These are phyloP conservation scores for Podarcis siculus DNA, from an alignment of 2,797 vertebrate genomes.

Conservation along the genomic window DNA sequence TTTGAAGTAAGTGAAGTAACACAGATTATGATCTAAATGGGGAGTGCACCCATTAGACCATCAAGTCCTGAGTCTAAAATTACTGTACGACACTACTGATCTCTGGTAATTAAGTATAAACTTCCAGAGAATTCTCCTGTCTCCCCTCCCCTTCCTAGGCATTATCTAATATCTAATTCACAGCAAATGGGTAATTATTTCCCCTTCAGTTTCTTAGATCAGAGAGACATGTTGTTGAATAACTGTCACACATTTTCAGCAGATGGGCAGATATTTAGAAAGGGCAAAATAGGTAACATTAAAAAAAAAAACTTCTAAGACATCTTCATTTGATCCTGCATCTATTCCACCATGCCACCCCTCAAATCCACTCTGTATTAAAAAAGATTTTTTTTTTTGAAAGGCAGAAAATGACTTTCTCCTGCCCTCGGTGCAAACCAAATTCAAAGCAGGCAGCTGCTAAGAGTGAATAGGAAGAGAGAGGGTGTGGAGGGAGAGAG, in stretches of 20 bases:
- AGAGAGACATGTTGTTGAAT: slow-evolving; percentile 48
- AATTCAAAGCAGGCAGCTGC: slow-evolving; percentile 68
- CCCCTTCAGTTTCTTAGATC: slow-evolving; percentile 32
- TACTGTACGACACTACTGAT: background rate
- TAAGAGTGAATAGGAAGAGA: slow-evolving; percentile 54
- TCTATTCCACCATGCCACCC: background rate
- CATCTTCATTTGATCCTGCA: slow-evolving; percentile 35
- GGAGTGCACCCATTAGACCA: background rate
- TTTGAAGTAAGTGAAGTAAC: background rate
- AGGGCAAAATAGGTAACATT: slow-evolving; percentile 25
- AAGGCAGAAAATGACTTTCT: slow-evolving; percentile 58
- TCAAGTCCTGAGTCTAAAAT: background rate
- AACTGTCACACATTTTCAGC: slow-evolving; percentile 28
- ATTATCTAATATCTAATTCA: background rate
- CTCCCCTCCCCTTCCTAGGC: background rate
- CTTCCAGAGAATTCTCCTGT: background rate
- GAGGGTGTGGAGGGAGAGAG: background rate
- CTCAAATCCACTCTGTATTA: background rate
- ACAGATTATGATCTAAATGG: background rate
- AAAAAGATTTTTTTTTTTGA: slow-evolving; percentile 26
- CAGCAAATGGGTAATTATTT: slow-evolving; percentile 26
- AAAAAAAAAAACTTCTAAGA: slow-evolving; percentile 25
- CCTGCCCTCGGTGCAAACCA: slow-evolving; percentile 57
- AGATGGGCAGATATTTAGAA: slow-evolving; percentile 34
- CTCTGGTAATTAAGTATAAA: background rate